phyloP scores from a whole-genome alignment of 23 tunicate genomes.

The Diplosoma virens region DNA sequence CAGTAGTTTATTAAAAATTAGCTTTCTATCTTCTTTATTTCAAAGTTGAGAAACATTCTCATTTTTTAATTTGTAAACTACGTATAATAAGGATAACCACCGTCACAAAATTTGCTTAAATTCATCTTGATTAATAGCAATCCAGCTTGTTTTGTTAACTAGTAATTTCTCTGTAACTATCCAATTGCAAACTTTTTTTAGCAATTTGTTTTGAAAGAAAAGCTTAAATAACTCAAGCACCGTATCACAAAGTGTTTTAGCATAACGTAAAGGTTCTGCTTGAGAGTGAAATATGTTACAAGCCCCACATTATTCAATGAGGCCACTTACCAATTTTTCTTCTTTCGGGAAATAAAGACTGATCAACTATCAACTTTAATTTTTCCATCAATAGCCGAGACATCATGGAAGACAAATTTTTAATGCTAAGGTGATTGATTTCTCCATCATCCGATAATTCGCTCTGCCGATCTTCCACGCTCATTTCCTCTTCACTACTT shows the following conservation, averaged over 20 bases:
- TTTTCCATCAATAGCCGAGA: not conserved
- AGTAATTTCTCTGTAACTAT: not conserved
- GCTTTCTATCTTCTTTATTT: not conserved
- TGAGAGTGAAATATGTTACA: not conserved
- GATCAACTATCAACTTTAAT: not conserved
- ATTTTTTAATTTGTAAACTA: no score
- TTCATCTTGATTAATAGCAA: not conserved
- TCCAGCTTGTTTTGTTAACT: not conserved
- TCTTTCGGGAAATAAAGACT: not conserved
- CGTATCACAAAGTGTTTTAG: not conserved
- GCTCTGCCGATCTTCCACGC: not conserved
- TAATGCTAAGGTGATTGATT: not conserved
- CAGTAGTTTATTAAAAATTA: no score
- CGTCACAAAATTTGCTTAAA: not conserved
- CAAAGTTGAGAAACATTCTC: not conserved
- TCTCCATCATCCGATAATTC: not conserved
- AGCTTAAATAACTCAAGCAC: conserved; percentile 1
- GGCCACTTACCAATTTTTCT: not conserved
- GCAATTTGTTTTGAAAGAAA: not conserved
- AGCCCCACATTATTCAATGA: not conserved
- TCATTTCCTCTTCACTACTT: not conserved
- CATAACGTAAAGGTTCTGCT: not conserved
- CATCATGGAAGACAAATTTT: not conserved
- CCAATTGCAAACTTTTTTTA: conserved; percentile 9
- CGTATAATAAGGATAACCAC: conserved; percentile 4